Percentiles rank a stretch among this genome's conserved stretches.
Conservation (phyloP, 1,140 invertebrate species). For the Megalonaias nervosa region DNA sequence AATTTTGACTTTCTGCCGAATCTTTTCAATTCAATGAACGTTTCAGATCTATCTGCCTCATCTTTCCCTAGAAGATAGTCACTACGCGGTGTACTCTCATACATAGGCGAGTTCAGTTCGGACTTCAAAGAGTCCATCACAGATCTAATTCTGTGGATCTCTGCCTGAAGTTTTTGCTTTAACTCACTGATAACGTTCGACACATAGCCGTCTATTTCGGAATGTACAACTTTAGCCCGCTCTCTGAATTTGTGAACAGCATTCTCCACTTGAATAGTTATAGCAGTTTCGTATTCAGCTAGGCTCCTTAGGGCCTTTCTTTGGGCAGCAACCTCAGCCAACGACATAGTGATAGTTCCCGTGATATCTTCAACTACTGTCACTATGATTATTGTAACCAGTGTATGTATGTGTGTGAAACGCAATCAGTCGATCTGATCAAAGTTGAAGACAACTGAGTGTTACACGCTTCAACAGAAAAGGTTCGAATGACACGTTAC, state of each 20-base stretch:
- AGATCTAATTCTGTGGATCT: conserved; percentile 11
- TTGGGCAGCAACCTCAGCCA: conserved; percentile 1
- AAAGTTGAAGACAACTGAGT: too few species aligned
- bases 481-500: too few species aligned
- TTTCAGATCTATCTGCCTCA: neutral
- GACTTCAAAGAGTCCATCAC: conserved; percentile 6
- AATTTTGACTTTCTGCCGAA: neutral
- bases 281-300: conserved; percentile 19
- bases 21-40: conserved; percentile 3
- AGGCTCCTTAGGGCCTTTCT: conserved; percentile 19
- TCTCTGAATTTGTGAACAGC: conserved; percentile 28
- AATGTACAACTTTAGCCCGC: conserved; percentile 18
- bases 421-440: too few species aligned
- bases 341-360: too few species aligned
- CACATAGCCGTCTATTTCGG: conserved; percentile 25
- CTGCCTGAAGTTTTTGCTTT: conserved; percentile 29
- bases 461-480: too few species aligned
- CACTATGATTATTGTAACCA: too few species aligned
- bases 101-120: conserved; percentile 7
- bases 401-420: too few species aligned
- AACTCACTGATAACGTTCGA: conserved; percentile 12
- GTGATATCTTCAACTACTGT: too few species aligned
- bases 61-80: conserved; percentile 3
- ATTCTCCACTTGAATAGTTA: conserved; percentile 29
- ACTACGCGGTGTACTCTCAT: conserved; percentile 29